phyloP scores from a whole-genome alignment of 2,888 invertebrate genomes.

The Halictus quadricinctus region DNA sequence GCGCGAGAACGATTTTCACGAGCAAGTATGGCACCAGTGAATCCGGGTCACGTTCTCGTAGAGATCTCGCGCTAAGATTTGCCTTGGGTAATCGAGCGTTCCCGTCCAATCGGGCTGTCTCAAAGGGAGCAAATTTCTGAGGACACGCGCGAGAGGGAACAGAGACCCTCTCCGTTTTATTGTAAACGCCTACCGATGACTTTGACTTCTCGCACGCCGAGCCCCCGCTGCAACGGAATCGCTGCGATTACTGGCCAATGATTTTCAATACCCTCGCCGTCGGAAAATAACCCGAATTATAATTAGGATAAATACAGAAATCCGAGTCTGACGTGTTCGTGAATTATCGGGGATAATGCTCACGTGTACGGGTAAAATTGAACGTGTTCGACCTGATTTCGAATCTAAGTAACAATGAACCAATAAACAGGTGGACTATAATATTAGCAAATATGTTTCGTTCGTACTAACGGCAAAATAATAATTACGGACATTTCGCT shows the following conservation, averaged over 20 bases:
- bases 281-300: too few relatives aligned
- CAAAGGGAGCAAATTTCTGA: constrained; percentile 19
- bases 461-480: too few relatives aligned
- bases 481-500: too few relatives aligned
- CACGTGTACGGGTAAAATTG: too few relatives aligned
- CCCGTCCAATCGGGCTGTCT: constrained; percentile 9
- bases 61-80: constrained; percentile 7
- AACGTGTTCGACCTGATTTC: too few relatives aligned
- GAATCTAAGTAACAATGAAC: too few relatives aligned
- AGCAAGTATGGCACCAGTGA: constrained; percentile 35
- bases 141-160: not conserved
- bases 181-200: not conserved
- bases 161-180: not conserved
- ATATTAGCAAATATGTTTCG: too few relatives aligned
- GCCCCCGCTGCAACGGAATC: not conserved
- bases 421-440: too few relatives aligned
- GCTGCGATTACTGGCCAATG: not conserved
- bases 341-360: too few relatives aligned
- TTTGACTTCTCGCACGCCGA: not conserved
- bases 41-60: constrained; percentile 38
- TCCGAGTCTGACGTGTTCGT: too few relatives aligned
- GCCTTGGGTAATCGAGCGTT: constrained; percentile 35
- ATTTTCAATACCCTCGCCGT: too few relatives aligned
- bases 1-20: constrained; percentile 43
- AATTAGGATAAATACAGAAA: too few relatives aligned